phyloP scores from a whole-genome alignment of 53 echinoderm and acorn worm genomes.

The Antedon mediterranea region DNA sequence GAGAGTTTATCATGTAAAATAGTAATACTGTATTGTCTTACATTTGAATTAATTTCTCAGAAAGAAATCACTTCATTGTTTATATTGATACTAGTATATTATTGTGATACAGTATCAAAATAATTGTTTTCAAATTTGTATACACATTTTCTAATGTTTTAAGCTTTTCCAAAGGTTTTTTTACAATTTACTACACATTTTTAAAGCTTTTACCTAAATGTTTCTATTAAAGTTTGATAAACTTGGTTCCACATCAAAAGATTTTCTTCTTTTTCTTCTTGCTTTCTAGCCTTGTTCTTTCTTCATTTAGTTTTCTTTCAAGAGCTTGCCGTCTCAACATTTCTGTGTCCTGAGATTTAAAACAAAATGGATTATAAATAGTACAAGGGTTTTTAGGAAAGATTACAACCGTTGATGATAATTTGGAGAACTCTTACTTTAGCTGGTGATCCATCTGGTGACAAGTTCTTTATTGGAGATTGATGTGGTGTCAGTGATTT shows the following conservation, averaged over 20 bases:
- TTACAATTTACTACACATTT: neutral
- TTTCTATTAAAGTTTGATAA: neutral
- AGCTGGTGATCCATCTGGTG: conserved; percentile 23
- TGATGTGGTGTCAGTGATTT: conserved; percentile 31
- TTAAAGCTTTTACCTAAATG: neutral
- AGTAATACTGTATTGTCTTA: too few species aligned
- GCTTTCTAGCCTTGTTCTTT: conserved; percentile 35
- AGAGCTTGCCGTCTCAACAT: conserved; percentile 70
- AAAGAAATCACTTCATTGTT: too few species aligned
- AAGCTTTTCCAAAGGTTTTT: neutral
- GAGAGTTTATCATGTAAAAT: too few species aligned
- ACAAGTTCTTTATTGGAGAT: conserved; percentile 21
- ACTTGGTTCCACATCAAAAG: neutral
- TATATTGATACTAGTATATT: too few species aligned
- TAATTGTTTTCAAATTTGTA: too few species aligned
- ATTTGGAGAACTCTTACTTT: neutral
- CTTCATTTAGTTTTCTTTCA: conserved; percentile 66
- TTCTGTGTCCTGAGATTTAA: conserved; percentile 54
- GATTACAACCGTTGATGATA: too few species aligned
- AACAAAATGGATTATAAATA: neutral
- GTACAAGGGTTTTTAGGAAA: too few species aligned
- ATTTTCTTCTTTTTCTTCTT: conserved; percentile 73
- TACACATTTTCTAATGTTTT: too few species aligned
- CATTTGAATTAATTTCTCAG: too few species aligned
- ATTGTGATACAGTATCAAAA: too few species aligned